Percentiles rank a stretch among this genome's conserved stretches.
Conservation (phyloP, 2,888 invertebrate genomes). For the Auanema freiburgensis region DNA sequence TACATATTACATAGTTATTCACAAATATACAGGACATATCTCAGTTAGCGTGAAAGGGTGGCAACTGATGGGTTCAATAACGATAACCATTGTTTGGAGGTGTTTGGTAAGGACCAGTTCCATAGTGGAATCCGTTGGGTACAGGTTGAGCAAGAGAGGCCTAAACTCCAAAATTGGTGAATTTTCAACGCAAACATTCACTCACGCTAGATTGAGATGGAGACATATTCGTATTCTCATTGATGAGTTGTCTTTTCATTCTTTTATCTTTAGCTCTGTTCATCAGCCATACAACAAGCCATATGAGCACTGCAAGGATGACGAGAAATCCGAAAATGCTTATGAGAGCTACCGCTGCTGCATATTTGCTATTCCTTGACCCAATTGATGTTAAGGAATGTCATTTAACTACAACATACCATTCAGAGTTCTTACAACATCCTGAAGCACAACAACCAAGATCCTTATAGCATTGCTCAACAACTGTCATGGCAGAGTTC, state of each 20-base stretch:
- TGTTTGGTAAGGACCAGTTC: constrained; percentile 46
- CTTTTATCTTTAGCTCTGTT: constrained; percentile 41
- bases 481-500: constrained; percentile 34
- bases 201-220: constrained; percentile 40
- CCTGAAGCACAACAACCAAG: constrained; percentile 46
- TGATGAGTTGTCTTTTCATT: constrained; percentile 28
- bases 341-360: constrained; percentile 50
- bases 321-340: constrained; percentile 47
- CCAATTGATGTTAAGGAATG: too few relatives aligned
- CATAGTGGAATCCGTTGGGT: constrained; percentile 39
- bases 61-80: constrained; percentile 6
- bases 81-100: constrained; percentile 33
- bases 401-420: too few relatives aligned
- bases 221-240: constrained; percentile 26
- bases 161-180: too few relatives aligned
- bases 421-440: constrained; percentile 45
- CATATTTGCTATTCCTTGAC: constrained; percentile 47
- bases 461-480: constrained; percentile 49
- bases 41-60: neutral
- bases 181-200: neutral
- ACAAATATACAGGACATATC: neutral
- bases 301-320: constrained; percentile 38
- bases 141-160: constrained; percentile 41
- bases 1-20: too few relatives aligned
- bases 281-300: constrained; percentile 47